Percentiles rank a stretch among this genome's conserved stretches.
Evolutionary conservation across 1,140 invertebrate species (phyloP).

Genomic region (Cydia pomonella): DNA sequence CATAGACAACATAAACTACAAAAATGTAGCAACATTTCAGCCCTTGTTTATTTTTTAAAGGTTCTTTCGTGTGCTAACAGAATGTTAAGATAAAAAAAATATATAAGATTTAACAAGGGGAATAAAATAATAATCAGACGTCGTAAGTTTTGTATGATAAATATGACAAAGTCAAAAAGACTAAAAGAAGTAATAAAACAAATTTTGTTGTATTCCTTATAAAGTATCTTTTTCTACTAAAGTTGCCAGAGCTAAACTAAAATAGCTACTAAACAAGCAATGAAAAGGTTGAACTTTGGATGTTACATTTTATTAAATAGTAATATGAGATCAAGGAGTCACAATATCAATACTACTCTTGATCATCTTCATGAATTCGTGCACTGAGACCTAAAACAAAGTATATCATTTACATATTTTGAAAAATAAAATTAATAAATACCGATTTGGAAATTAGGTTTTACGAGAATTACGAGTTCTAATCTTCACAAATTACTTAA

Average conservation of each 20-base stretch:
- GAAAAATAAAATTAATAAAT: too few species aligned
- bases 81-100: background rate
- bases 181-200: background rate
- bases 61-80: background rate
- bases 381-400: slow-evolving; percentile 62
- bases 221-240: slow-evolving; percentile 8
- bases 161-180: too few species aligned
- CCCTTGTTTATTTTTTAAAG: background rate
- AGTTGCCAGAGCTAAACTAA: slow-evolving; percentile 15
- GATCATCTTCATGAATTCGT: slow-evolving; percentile 74
- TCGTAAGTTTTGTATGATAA: too few species aligned
- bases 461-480: too few species aligned
- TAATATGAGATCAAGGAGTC: slow-evolving; percentile 45
- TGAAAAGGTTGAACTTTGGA: background rate
- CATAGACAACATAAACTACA: too few species aligned
- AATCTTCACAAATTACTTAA: too few species aligned
- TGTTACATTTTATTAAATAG: slow-evolving; percentile 15
- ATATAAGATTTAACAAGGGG: background rate
- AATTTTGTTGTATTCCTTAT: background rate
- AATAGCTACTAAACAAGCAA: slow-evolving; percentile 4
- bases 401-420: slow-evolving; percentile 22
- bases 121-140: background rate
- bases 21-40: background rate
- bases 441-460: too few species aligned
- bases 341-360: slow-evolving; percentile 65